These are phyloP conservation scores for Sciaenops ocellatus DNA, from an alignment of 2,797 vertebrate genomes.

Conservation along the genomic window DNA sequence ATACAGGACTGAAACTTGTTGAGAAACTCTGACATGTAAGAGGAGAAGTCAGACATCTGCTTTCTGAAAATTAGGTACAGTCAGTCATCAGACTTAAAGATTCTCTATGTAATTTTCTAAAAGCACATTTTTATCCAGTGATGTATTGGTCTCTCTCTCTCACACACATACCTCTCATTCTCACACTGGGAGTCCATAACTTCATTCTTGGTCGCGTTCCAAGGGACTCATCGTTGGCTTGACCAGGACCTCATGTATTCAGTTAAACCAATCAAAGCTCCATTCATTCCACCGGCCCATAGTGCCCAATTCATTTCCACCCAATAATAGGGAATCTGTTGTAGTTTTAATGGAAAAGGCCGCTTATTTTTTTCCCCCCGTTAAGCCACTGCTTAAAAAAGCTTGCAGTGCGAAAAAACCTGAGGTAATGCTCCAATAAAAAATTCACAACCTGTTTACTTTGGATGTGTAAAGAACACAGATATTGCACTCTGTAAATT, in stretches of 20 bases:
- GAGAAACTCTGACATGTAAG: not conserved
- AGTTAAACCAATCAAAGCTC: slow-evolving; percentile 76
- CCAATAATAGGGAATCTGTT: slow-evolving; percentile 75
- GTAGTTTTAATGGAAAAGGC: slow-evolving; percentile 64
- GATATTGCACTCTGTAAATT: slow-evolving; percentile 68
- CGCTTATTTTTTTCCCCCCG: slow-evolving; percentile 6
- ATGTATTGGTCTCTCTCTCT: slow-evolving; percentile 15
- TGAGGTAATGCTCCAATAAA: slow-evolving; percentile 70
- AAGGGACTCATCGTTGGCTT: slow-evolving; percentile 58
- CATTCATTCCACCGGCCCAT: slow-evolving; percentile 70
- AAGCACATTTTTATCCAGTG: slow-evolving; percentile 9
- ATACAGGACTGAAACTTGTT: not conserved
- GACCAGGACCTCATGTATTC: slow-evolving; percentile 69
- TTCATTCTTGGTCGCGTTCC: slow-evolving; percentile 68
- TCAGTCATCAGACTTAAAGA: slow-evolving; percentile 6
- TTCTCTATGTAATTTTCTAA: not conserved
- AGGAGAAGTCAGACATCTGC: not conserved
- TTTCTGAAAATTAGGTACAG: not conserved
- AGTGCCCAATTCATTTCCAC: slow-evolving; percentile 72
- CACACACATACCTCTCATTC: slow-evolving; percentile 59
- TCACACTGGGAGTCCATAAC: slow-evolving; percentile 59
- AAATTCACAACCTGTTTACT: slow-evolving; percentile 67
- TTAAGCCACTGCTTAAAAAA: slow-evolving; percentile 38
- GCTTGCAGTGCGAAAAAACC: slow-evolving; percentile 20
- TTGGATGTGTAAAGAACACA: slow-evolving; percentile 68